Base-by-base conservation (phyloP, 2,113 vertebrate genomes). In the Centrocercus urophasianus region DNA sequence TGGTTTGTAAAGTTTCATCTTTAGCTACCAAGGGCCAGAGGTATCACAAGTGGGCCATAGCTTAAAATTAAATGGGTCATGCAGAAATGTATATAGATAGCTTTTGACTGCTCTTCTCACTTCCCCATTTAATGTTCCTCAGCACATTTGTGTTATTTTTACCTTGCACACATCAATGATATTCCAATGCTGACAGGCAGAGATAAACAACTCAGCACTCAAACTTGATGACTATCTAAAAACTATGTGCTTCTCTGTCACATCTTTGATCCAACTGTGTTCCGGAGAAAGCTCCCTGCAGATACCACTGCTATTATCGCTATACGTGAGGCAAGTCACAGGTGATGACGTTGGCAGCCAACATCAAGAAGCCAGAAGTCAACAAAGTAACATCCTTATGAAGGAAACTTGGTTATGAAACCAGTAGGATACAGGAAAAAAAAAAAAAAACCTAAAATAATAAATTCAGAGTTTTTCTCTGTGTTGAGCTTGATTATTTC, bases 181-280 rank as follows among this genome's bases (percentile, higher is more conserved):
- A 3, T 66, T 73, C 25, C 54, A 63, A 17, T 19, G 43, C 36
- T 83, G 67, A 24, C 30, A 90, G 17, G 17, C 34, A 83, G 50
- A 83, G 56, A 71, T 6, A 86, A 61, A 30, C n/a, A 88, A 25
- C 32, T 83, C 70, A 84, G 80, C 47, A 50, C 9, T 4, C 32
- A 45, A 60, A 9, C 6, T 38, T 63, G 89, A 96, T 94, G 24
- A 42, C 24, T 86, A 92, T 93, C 89, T 77, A 28, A 32, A 74
- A 47, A 42, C 27, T 86, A 86, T 3, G 6, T 88, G 72, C 56
- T 86, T 38, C 20, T 90, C 64, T 56, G 60, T 40, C 60, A 81
- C 4, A 2, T 86, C 18, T 6, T 66, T 83, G 20, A 73, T 83
- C 45, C 40, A 69, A 14, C 1, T 42, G 5, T n/a, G 28, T 59